Evolutionary conservation across 2,888 invertebrate species (phyloP).

Genomic region (Apamea epomidion): DNA sequence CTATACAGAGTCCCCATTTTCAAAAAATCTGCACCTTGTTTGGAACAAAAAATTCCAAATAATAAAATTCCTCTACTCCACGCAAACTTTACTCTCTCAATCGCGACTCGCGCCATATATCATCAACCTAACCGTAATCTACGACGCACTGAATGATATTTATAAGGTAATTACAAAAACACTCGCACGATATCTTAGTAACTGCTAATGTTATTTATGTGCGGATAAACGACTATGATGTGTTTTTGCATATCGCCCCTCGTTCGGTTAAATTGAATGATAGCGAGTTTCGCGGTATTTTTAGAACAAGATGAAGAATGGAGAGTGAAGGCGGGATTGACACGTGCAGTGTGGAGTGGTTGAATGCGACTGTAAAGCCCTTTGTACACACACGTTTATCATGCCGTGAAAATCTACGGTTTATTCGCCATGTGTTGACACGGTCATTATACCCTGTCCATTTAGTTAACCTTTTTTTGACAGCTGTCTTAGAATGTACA

Average conservation of each 20-base stretch:
- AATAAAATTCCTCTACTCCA: slow-evolving; percentile 6
- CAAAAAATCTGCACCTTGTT: too few species aligned
- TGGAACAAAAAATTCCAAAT: background rate
- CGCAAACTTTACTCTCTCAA: slow-evolving; percentile 47
- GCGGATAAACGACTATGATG: slow-evolving; percentile 86
- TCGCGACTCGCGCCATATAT: slow-evolving; percentile 76
- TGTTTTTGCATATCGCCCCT: slow-evolving; percentile 88
- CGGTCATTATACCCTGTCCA: too few species aligned
- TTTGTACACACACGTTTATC: background rate
- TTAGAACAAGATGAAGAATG: slow-evolving; percentile 36
- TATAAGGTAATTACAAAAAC: slow-evolving; percentile 90
- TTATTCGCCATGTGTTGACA: background rate
- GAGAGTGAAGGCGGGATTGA: slow-evolving; percentile 5
- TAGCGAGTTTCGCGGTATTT: slow-evolving; percentile 69
- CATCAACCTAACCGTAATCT: slow-evolving; percentile 87
- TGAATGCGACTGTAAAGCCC: background rate
- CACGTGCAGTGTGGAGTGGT: background rate
- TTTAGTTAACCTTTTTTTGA: too few species aligned
- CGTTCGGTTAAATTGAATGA: slow-evolving; percentile 84
- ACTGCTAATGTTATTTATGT: slow-evolving; percentile 87
- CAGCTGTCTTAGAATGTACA: too few species aligned
- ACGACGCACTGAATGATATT: slow-evolving; percentile 87
- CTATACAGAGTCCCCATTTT: background rate
- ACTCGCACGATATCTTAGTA: slow-evolving; percentile 86
- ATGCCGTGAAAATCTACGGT: background rate